Base-by-base conservation (phyloP, 1,140 invertebrate genomes). In the Pseudachorutes palmiensis region DNA sequence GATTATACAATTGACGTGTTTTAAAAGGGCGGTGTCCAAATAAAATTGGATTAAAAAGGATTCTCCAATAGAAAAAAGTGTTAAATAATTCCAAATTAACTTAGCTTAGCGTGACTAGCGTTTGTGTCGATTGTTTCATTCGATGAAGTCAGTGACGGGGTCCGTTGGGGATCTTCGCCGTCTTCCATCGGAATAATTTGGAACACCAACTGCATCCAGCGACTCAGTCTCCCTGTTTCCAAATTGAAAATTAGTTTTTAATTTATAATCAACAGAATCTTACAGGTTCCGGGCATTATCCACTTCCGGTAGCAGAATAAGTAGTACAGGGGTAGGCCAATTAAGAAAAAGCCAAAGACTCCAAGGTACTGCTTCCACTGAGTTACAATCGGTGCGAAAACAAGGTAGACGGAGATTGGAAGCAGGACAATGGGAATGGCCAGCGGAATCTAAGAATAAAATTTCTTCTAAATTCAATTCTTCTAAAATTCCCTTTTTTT, bases 351-450 rank as follows among this genome's bases (percentile, higher is more conserved):
- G 9, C 79, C 69, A 14, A 77, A 75, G 0, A 81, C 81, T 67
- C 82, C 83, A 16, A 83, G 75, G 65, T 81, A 73, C 73, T 28
- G 69, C 49, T 60, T 71, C 70, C 0, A 82, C 82, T 62, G 79
- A 72, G 49, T 81, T 75, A 82, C 74, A 61, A 83, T 82, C 30
- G 82, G 82, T 0, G 79, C 80, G 22, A 83, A 70, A 14, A 83
- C 81, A 64, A 83, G 76, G 74, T 80, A 82, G 0, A 81, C 66
- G 0, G 82, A 77, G 2, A 80, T 75, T 16, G 81, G 57, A 14
- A 81, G 59, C 48, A 83, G 79, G 32, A 83, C 61, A 2, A 81
- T 68, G 0, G 82, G 81, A 65, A 83, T 79, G 14, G 80, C 33
- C 26, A 83, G 76, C 16, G 80, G 79, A 19, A 82, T 80, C 81